Conservation (phyloP, 2,888 invertebrate genomes). For the Cephus pygmeus region DNA sequence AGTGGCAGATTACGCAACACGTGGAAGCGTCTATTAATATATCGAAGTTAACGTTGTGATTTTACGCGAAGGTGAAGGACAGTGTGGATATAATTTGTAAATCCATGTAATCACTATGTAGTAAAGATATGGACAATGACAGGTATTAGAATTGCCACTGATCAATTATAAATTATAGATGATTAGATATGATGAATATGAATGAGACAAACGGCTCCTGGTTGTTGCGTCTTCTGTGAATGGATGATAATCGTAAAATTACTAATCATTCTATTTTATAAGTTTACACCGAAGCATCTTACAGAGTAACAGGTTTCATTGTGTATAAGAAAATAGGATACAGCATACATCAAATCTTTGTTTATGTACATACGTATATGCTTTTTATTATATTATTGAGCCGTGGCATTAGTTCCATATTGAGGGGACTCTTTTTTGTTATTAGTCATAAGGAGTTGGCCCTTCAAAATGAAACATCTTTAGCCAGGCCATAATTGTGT, state of each 20-base stretch:
- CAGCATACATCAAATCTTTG: neutral
- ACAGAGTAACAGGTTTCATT: neutral
- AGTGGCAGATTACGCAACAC: constrained; percentile 6
- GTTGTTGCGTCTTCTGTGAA: neutral
- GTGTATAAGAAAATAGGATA: neutral
- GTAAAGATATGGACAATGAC: neutral
- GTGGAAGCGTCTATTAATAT: constrained; percentile 36
- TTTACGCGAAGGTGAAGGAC: neutral
- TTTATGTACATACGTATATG: neutral
- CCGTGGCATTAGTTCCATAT: neutral
- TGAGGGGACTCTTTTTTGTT: neutral
- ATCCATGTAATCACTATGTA: neutral
- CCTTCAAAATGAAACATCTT: neutral
- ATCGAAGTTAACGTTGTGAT: constrained; percentile 1
- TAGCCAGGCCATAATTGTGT: neutral
- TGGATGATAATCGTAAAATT: neutral
- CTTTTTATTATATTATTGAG: neutral
- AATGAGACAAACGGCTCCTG: neutral
- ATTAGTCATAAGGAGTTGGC: neutral
- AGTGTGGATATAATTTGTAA: neutral
- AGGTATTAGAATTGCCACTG: neutral
- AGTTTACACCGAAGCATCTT: neutral
- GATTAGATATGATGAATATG: neutral
- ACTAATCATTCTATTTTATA: neutral
- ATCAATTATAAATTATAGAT: neutral